Base-by-base conservation (phyloP, 2,113 vertebrate genomes). In the Toxotes jaculatrix region DNA sequence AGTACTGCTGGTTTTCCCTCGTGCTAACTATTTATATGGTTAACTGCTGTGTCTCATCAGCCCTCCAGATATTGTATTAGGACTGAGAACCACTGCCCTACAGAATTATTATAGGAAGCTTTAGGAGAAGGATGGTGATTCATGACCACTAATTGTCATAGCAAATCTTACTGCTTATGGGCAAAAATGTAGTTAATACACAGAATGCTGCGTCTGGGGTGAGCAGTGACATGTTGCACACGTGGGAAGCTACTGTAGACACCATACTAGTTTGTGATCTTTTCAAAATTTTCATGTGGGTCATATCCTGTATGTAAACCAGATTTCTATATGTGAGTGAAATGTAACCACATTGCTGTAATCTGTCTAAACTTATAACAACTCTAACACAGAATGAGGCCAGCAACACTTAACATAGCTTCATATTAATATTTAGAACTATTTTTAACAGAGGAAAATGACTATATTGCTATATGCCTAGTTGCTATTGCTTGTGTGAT, bases 241-340 rank as follows among this genome's bases (percentile, higher is more conserved):
- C 0, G 3, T 27, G 5, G 11, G 3, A 21, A 38, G n/a, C 23
- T 32, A 45, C 1, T 0, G 21, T 6, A 0, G 1, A 38, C 8
- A 38, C 12, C 21, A 4, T 17, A 4, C 23, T 31, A 21, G 53
- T 74, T 40, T 51, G 23, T 51, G 17, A 45, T 1, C 55, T 61
- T 23, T 53, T 1, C 43, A 5, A 19, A 27, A n/a, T 51, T 42
- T 74, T 16, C 42, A 63, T 56, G 16, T 23, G 7, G 14, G 14
- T 5, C 5, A 45, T 23, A 45, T 0, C 31, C n/a, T 13, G 9
- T 45, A 12, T 59, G 31, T 38, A 19, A 27, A 34, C 16, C 19
- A 66, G 5, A 1, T 61, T 61, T 68, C 12, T 17, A 10, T 81
- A 23, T 38, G 70, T 38, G 43, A 62, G 38, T 53, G 36, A 55